These are phyloP conservation scores for Papilio elwesi DNA, from an alignment of 2,888 invertebrate genomes.

Conservation along the genomic window DNA sequence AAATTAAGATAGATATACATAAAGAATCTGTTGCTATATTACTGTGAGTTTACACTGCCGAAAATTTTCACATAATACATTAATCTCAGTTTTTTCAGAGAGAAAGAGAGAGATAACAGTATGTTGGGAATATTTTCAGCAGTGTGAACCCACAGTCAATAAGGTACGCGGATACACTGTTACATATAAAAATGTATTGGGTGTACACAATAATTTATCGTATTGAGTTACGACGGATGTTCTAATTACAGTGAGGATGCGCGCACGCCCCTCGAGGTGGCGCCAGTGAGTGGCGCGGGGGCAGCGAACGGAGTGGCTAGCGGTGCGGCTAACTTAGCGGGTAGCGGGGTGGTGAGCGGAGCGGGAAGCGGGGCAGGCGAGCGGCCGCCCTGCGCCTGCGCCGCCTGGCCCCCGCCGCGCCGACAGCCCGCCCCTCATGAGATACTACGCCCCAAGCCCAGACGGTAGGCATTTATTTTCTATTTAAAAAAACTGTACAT, in stretches of 20 bases:
- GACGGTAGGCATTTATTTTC: conserved; percentile 83
- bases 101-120: too few species aligned
- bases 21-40: too few species aligned
- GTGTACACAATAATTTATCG: not conserved
- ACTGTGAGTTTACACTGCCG: too few species aligned
- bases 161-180: too few species aligned
- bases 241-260: conserved; percentile 74
- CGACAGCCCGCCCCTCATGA: conserved; percentile 88
- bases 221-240: conserved; percentile 14
- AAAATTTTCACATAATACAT: too few species aligned
- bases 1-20: too few species aligned
- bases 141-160: too few species aligned
- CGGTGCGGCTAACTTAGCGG: conserved; percentile 49
- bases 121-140: too few species aligned
- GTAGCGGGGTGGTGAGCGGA: conserved; percentile 50
- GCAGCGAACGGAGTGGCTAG: conserved; percentile 58
- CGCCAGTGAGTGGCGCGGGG: conserved; percentile 64
- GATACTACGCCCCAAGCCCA: conserved; percentile 93
- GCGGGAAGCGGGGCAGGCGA: conserved; percentile 50
- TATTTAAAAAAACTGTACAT: too few species aligned
- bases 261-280: conserved; percentile 73
- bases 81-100: too few species aligned
- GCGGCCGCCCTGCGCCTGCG: conserved; percentile 72
- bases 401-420: conserved; percentile 75
- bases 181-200: not conserved